Evolutionary conservation across 2,797 vertebrate genomes (phyloP).

Genomic region (Prionace glauca): DNA sequence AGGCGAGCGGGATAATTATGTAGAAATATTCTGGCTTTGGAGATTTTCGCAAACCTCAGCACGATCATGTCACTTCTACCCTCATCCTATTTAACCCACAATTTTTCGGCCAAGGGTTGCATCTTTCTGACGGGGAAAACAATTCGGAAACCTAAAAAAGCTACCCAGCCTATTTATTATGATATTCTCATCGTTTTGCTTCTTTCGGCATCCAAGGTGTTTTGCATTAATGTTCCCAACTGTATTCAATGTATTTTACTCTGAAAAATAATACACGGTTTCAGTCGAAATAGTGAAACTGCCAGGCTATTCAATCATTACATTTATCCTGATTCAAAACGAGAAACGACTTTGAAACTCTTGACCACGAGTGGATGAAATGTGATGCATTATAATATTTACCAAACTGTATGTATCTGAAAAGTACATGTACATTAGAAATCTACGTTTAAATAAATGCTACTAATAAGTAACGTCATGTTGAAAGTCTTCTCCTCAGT

Average conservation of each 20-base stretch:
- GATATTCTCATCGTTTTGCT: too few relatives aligned
- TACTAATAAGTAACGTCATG: not conserved
- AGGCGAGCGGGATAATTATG: not conserved
- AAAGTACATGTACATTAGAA: not conserved
- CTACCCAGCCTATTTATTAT: too few relatives aligned
- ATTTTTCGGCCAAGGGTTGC: not conserved
- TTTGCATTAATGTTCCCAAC: too few relatives aligned
- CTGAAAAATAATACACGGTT: not conserved
- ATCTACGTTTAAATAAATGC: not conserved
- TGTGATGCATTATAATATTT: not conserved
- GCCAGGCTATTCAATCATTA: not conserved
- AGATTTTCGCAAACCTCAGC: not conserved
- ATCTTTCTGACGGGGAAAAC: not conserved
- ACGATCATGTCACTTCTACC: not conserved
- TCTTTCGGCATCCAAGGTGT: too few relatives aligned
- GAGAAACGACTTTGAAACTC: not conserved
- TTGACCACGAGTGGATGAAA: not conserved
- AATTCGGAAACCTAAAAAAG: not conserved
- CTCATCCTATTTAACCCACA: not conserved
- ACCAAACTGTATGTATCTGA: not conserved
- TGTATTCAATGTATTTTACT: too few relatives aligned
- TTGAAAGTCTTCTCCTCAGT: not conserved
- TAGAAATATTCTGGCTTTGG: too few relatives aligned
- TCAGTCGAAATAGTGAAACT: not conserved
- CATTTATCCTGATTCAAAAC: not conserved